A percentile compares a stretch with the other conserved stretches of the same genome.
Conservation (phyloP, 1,140 invertebrate species). For the Drosophila athabasca region DNA sequence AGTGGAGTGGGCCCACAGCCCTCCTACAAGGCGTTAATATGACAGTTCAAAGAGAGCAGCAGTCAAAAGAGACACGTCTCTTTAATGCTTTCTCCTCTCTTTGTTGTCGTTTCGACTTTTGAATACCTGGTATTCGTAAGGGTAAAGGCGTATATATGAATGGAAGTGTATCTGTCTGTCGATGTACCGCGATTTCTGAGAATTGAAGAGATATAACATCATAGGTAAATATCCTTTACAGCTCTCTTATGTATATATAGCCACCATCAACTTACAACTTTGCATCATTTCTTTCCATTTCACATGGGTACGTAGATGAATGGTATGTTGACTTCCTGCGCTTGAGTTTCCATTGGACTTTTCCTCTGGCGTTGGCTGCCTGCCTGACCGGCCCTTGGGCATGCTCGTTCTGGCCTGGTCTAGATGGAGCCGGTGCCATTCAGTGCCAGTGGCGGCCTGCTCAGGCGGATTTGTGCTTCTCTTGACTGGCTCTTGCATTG, state of each 20-base stretch:
- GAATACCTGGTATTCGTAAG: too few species aligned
- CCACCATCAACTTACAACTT: conserved; percentile 43
- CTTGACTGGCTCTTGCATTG: conserved; percentile 30
- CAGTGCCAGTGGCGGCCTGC: conserved; percentile 39
- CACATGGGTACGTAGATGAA: conserved; percentile 41
- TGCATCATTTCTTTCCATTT: conserved; percentile 63
- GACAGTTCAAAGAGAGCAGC: conserved; percentile 3
- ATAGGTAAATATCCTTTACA: too few species aligned
- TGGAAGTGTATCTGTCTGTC: too few species aligned
- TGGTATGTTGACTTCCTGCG: conserved; percentile 39
- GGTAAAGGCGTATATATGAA: too few species aligned
- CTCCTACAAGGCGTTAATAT: conserved; percentile 22
- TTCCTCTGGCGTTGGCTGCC: conserved; percentile 10
- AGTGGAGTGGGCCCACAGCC: not conserved
- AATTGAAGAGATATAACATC: too few species aligned
- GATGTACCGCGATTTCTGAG: too few species aligned
- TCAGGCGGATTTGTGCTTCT: conserved; percentile 51
- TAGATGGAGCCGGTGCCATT: conserved; percentile 25
- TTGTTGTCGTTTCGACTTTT: not conserved
- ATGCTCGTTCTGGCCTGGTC: conserved; percentile 19
- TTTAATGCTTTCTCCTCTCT: not conserved
- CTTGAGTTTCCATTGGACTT: not conserved
- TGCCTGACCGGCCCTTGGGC: conserved; percentile 17
- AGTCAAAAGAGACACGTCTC: too few species aligned
- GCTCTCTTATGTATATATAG: conserved; percentile 3